Evolutionary conservation across 2,797 vertebrate genomes (phyloP), one percentile per base, ranked within the genome.

Genomic region (Peromyscus eremicus): DNA sequence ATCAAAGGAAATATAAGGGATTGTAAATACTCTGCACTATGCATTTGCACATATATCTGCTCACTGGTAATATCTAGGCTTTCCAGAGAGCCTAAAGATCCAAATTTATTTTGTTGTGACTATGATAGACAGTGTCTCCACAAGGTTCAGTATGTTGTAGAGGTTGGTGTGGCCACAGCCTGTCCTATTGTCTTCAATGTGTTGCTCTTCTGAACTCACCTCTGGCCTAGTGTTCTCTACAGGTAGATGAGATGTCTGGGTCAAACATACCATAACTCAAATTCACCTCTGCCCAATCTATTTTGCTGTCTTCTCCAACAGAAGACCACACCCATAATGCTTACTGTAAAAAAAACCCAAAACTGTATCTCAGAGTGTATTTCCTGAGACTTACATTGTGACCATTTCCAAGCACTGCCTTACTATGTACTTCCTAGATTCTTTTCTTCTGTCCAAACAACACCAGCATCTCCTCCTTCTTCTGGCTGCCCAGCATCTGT

Each of bases 81-180:
- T 40, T 70, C 11, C 68, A 49, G 8, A 34, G 60, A 55, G 12
- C 37, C 27, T 68, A 76, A 10, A 52, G 37, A 82, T 34, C 52
- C 46, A 32, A 1, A 16, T 8, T 10, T 17, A 29, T 57, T 2
- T 49, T 25, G 17, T 9, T 37, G 21, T 14, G 9, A 16, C 21
- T 34, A 5, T 25, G 4, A 5, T 19, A 17, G 43, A 43, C 12
- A 73, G 40, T 8, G 25, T 77, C 27, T 76, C 5, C 12, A 4
- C 2, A 19, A 37, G 0, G 14, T 25, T 29, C 6, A 60, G 23
- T 49, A 0, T 32, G 1, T 73, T 2, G 21, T 4, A 37, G 73
- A 27, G 16, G 14, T 1, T 85, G 80, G n/a, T 17, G 17, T 16
- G 13, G 9, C 43, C 55, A 27, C 0, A 4, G 32, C 49, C 40